Percentiles rank a stretch among this genome's conserved stretches.
These are phyloP conservation scores for Acyrthosiphon pisum DNA, from an alignment of 1,140 invertebrate species.

Conservation along the genomic window DNA sequence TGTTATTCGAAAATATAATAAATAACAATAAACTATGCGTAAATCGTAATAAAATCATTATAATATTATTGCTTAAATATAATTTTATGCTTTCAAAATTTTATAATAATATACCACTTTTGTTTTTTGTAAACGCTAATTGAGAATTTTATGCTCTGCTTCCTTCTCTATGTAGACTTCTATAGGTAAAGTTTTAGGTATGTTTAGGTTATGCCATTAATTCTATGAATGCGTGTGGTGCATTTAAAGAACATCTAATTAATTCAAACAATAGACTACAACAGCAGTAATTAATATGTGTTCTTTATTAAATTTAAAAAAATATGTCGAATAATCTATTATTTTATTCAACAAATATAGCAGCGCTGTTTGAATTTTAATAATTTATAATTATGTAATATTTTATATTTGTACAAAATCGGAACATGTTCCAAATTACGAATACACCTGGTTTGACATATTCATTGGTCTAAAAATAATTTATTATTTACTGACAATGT, in stretches of 20 bases:
- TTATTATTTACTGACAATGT: conserved; percentile 33
- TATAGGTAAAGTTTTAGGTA: not conserved
- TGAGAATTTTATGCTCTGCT: not conserved
- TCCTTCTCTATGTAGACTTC: no score
- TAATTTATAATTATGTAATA: not conserved
- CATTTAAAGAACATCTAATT: not conserved
- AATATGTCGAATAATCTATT: not conserved
- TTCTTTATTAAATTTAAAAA: not conserved
- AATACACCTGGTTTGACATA: conserved; percentile 40
- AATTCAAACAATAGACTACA: not conserved
- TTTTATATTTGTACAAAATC: not conserved
- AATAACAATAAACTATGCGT: not conserved
- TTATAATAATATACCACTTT: not conserved
- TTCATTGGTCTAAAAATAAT: conserved; percentile 39
- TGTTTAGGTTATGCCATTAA: not conserved
- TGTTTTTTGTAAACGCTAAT: not conserved
- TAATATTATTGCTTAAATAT: not conserved
- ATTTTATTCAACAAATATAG: not conserved
- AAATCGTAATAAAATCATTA: not conserved
- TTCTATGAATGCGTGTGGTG: not conserved
- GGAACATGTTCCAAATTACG: not conserved
- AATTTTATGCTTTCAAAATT: not conserved
- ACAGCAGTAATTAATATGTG: not conserved
- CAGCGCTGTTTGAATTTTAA: not conserved
- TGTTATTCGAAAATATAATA: not conserved